Percentiles rank a stretch among this genome's conserved stretches.
Conservation (phyloP, 2,113 vertebrate genomes). For the Ciconia maguari region DNA sequence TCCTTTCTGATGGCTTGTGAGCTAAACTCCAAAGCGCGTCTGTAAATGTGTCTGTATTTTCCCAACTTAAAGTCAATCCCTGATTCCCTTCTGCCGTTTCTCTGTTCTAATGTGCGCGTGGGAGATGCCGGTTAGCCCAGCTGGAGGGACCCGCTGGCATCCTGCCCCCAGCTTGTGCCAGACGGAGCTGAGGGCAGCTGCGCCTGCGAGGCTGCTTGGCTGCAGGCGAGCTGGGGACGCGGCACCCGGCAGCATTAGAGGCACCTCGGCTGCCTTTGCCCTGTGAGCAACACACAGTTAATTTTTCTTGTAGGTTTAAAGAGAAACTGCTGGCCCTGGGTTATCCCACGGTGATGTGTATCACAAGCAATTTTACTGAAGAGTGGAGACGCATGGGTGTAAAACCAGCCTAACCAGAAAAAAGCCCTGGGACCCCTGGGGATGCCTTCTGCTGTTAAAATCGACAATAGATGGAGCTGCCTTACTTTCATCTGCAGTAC, state of each 20-base stretch:
- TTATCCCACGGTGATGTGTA: background rate
- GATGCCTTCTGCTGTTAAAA: background rate
- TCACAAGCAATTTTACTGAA: background rate
- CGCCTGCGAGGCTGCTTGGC: background rate
- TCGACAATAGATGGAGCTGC: background rate
- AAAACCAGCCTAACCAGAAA: background rate
- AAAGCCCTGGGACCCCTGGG: background rate
- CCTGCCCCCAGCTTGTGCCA: background rate
- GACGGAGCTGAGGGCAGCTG: background rate
- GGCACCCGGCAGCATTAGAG: fast-evolving
- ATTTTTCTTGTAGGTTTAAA: background rate
- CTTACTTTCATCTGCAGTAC: background rate
- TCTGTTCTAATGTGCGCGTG: fast-evolving
- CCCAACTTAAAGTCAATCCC: no score
- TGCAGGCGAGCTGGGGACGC: fast-evolving
- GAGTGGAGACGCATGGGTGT: background rate
- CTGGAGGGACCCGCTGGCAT: background rate
- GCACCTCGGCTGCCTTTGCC: background rate
- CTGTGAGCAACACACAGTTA: fast-evolving
- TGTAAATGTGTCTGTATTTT: background rate
- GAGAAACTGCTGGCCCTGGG: background rate
- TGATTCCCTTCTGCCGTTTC: background rate
- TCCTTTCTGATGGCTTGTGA: background rate
- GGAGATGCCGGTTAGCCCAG: background rate
- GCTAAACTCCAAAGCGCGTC: background rate